Base-by-base conservation (phyloP, 1,140 invertebrate genomes). In the Phenacoccus solenopsis region DNA sequence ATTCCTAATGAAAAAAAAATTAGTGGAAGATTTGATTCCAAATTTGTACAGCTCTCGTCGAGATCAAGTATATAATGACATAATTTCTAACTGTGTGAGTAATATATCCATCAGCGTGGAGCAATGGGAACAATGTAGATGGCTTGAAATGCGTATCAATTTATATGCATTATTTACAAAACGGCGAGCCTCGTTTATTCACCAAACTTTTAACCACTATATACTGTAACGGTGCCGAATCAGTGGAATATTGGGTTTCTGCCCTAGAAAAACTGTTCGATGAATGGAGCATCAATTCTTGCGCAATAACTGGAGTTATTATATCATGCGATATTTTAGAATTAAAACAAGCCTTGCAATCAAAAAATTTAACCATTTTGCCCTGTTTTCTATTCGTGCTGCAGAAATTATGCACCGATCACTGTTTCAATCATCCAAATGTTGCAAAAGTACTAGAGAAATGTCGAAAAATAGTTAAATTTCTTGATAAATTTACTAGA, bases 31-130 rank as follows among this genome's bases (percentile, higher is more conserved):
- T 2, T 25, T 64, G 16, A 24, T 64, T 10, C 59, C 59, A 1
- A 24, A 22, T 2, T 10, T 64, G 21, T 24, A 25, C 22, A 24
- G 25, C 4, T 64, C 59, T 10, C 25, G 59, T 22, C 22, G 25
- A 16, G 10, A 64, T 13, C 59, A 64, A 64, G 22, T 64, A 2
- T 64, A 25, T 16, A 68, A 73, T 0, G 73, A 75, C 2, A 77
- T 74, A 5, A 72, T 82, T 1, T 75, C 77, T 28, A 73, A 69
- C 24, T 69, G 79, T 0, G 75, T 67, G 0, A 75, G 71, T 4
- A 79, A 82, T 69, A 70, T 82, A n/a, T 79, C 81, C 20, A 71
- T 83, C 0, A 78, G 79, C 0, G 72, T 83, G 0, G 82, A 84
- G 73, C 82, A 83, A 70, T 83, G 82, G 82, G 76, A 69, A 16